Evolutionary conservation across 64 coral and sea anemone genomes (phyloP), one percentile per base, ranked within the genome.

Genomic region (Porites australiensis): DNA sequence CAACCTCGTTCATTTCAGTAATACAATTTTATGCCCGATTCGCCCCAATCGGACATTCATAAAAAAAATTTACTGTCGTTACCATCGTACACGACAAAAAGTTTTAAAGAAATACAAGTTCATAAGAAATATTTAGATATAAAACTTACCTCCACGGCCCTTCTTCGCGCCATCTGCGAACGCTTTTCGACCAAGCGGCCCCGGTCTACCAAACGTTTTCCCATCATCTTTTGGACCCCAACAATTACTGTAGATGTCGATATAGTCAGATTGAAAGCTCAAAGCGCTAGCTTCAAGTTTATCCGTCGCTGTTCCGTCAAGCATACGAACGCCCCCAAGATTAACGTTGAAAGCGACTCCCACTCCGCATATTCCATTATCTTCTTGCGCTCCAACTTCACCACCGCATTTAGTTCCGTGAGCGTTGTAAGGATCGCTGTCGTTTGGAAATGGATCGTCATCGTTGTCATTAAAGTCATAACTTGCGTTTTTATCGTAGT

Each of bases 171-270:
- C 95, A 79, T 93, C 45, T 87, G 75, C 79, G 43, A 96, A 70
- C 14, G 95, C 91, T 67, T 79, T 77, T 70, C 72, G 87, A 50
- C 95, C 91, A 13, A 93, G 45, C n/a, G 80, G 88, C 70, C 95
- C 95, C 16, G 95, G 95, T 81, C 95, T 89, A 18, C 95, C 95
- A 79, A 93, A 96, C 11, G 95, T 96, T 75, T 93, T 96, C 7
- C 95, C 95, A 61, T 96, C 91, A 44, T 96, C 95, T 90, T 93
- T 96, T 9, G 95, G 95, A 1, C 95, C 95, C 95, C 95, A 96
- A 61, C 95, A 96, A 64, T 96, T 96, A 70, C 94, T 96, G 60
- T 96, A 96, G 45, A 96, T 96, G 49, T 96, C 94, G 27, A 96
- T 86, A 47, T 96, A 96, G 63, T 93, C 83, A 15, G 73, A 88